Evolutionary conservation across 2,113 vertebrate species (phyloP).

Genomic region (Ondatra zibethicus): DNA sequence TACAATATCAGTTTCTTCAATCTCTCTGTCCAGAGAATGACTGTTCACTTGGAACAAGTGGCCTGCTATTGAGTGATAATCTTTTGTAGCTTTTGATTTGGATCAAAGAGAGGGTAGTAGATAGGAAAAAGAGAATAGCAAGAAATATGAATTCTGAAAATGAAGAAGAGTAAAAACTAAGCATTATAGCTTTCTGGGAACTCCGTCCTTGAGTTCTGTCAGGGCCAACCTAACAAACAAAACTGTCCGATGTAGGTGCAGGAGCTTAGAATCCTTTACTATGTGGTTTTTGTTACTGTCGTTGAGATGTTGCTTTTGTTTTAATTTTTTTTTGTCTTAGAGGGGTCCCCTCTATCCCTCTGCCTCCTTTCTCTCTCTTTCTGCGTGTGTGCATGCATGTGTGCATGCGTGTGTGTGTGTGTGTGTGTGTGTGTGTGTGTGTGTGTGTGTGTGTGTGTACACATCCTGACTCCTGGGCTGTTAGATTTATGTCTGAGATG

Average conservation of each 20-base stretch:
- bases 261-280: not conserved
- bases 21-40: not conserved
- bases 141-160: not conserved
- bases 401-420: not conserved
- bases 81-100: constrained; percentile 4
- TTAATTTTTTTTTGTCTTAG: not conserved
- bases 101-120: not conserved
- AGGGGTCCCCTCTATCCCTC: not conserved
- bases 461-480: not conserved
- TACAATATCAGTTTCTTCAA: not conserved
- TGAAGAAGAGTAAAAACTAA: not conserved
- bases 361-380: not conserved
- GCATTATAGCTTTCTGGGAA: not conserved
- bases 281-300: not conserved
- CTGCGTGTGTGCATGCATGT: not conserved
- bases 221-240: not conserved
- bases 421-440: not conserved
- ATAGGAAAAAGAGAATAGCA: not conserved
- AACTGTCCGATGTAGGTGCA: not conserved
- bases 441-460: not conserved
- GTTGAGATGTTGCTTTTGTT: not conserved
- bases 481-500: not conserved
- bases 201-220: not conserved
- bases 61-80: not conserved
- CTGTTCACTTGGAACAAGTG: not conserved